A percentile compares a stretch with the other conserved stretches of the same genome.
Evolutionary conservation across 2,888 invertebrate genomes (phyloP).

Genomic region (Nycteola revayana): DNA sequence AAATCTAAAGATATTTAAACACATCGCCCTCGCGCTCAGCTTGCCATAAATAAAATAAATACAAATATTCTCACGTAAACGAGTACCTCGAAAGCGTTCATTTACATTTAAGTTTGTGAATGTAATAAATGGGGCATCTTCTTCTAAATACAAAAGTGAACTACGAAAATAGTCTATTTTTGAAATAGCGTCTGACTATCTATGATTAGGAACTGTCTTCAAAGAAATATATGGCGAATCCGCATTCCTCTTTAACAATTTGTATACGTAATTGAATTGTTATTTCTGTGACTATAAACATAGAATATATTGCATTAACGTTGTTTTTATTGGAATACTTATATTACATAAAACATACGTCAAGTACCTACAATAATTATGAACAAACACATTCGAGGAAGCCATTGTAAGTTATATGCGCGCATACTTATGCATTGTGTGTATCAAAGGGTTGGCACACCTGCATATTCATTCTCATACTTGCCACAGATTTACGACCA

Average conservation of each 20-base stretch:
- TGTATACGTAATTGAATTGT: no score
- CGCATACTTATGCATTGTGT: constrained; percentile 21
- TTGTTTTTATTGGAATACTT: no score
- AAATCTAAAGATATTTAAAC: constrained; percentile 79
- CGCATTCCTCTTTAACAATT: constrained; percentile 39
- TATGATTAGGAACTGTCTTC: constrained; percentile 46
- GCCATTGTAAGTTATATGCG: constrained; percentile 30
- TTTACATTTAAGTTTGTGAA: constrained; percentile 79
- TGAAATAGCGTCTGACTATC: constrained; percentile 39
- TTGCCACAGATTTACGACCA: constrained; percentile 72
- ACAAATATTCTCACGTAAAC: constrained; percentile 82
- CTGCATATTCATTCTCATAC: constrained; percentile 69
- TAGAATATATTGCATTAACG: no score
- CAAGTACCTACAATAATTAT: constrained; percentile 10
- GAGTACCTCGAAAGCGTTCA: constrained; percentile 76
- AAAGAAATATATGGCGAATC: constrained; percentile 40
- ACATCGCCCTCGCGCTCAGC: constrained; percentile 72
- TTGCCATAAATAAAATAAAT: constrained; percentile 80
- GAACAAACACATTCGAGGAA: constrained; percentile 6
- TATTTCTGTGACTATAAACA: no score
- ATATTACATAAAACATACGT: no score
- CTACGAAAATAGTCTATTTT: constrained; percentile 60
- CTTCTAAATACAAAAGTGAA: constrained; percentile 70
- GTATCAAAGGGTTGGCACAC: constrained; percentile 66
- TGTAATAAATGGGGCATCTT: constrained; percentile 78